These are phyloP conservation scores for Hystrix cristata DNA, from an alignment of 2,113 vertebrate genomes.

Conservation along the genomic window DNA sequence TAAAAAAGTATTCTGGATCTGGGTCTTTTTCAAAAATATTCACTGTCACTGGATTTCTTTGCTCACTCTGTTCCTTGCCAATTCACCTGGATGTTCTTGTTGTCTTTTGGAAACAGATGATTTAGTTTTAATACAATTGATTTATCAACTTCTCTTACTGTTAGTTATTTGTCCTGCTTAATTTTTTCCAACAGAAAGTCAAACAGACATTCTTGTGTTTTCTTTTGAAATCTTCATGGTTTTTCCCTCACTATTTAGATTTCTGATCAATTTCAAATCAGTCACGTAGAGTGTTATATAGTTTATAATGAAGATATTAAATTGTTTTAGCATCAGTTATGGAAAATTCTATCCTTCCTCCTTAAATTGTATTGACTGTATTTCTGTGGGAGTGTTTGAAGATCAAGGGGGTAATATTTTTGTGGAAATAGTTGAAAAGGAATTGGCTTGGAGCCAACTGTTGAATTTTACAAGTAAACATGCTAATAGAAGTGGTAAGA, in stretches of 20 bases:
- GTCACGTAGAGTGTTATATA: background rate
- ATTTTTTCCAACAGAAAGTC: background rate
- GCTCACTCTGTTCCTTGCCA: background rate
- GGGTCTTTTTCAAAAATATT: background rate
- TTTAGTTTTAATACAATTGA: background rate
- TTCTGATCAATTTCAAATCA: conserved; percentile 34
- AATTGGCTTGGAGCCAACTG: background rate
- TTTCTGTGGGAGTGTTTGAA: background rate
- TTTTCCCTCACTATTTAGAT: background rate
- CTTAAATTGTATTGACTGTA: background rate
- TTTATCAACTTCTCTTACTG: background rate
- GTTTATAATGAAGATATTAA: background rate
- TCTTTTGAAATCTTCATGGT: background rate
- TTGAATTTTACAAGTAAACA: background rate
- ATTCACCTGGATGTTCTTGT: background rate
- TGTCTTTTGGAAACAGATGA: background rate
- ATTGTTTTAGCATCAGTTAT: background rate
- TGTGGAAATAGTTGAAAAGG: background rate
- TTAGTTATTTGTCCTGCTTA: background rate
- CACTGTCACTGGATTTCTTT: background rate
- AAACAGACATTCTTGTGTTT: background rate
- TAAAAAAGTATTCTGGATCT: background rate
- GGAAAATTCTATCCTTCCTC: background rate
- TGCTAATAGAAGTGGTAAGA: background rate
- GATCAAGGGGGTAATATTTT: background rate